Evolutionary conservation across 2,113 vertebrate genomes (phyloP).

Genomic region (Cervus canadensis): DNA sequence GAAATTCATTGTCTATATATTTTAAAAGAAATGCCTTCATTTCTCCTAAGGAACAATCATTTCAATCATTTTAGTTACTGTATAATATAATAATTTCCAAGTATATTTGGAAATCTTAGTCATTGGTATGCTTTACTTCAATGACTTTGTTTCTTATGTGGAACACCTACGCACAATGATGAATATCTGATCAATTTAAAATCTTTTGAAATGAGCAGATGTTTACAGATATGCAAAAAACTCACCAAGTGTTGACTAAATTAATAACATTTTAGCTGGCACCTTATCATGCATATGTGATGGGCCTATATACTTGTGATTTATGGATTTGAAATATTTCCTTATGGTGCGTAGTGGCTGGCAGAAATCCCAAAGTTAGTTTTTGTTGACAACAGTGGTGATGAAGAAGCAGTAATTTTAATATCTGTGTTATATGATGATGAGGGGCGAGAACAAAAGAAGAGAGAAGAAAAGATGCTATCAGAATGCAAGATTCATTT

Average conservation of each 20-base stretch:
- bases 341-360: neutral
- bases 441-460: neutral
- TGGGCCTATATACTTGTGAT: neutral
- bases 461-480: neutral
- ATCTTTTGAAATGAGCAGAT: constrained; percentile 28
- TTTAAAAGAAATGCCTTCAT: constrained; percentile 9
- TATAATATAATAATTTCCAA: neutral
- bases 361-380: neutral
- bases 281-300: neutral
- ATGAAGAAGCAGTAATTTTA: neutral
- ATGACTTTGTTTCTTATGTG: neutral
- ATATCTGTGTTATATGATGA: neutral
- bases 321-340: neutral
- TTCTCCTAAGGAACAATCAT: neutral
- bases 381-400: neutral
- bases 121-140: neutral
- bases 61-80: constrained; percentile 15
- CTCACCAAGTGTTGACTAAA: neutral
- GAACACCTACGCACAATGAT: neutral
- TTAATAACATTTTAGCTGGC: constrained; percentile 14
- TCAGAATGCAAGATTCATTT: neutral
- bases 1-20: neutral
- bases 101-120: neutral
- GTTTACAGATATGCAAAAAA: neutral
- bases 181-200: constrained; percentile 19